Base-by-base conservation (phyloP, 2,113 vertebrate genomes). In the Lepisosteus osseus region DNA sequence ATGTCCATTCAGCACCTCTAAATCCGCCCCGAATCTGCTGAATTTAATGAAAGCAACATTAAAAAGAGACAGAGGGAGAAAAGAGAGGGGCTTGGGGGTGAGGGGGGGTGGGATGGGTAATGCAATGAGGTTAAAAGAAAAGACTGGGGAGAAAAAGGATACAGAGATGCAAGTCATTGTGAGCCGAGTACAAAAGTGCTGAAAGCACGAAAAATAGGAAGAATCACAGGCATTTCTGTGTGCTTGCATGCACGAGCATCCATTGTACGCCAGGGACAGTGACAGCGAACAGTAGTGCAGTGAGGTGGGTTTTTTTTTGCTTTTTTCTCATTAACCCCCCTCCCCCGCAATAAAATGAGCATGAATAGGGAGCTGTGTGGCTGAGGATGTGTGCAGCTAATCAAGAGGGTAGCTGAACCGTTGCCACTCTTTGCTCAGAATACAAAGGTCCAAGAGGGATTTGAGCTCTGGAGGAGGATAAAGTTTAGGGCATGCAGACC, bases 11-110 rank as follows among this genome's bases (percentile, higher is more conserved):
- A 85, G 72, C 57, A 68, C 74, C 43, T 71, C 76, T 56, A 74
- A 79, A 66, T 57, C 76, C 77, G 62, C 75, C 71, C 78, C 51
- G 63, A 82, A 84, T 79, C 72, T 70, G 83, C 78, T 82, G 84
- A 82, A 85, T 87, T 86, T 86, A 86, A 90, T 85, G 82, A 89
- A 87, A 84, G 81, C 82, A 79, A 59, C 73, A 83, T 85, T 87
- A 83, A 86, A 89, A 80, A 84, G 76, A 84, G 71, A 81, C 67
- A 73, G 70, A 75, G 66, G 67, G 70, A 71, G 77, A 87, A 80
- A 85, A 81, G 82, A 83, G 75, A 79, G 61, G 29, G 71, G 66
- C 71, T 2, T 61, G 76, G 68, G 72, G 66, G 66, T 61, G 69
- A 72, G 73, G 68, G 70, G 75, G 43, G 70, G 67, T 69, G 3